These are phyloP conservation scores for Rhinolophus sinicus DNA, from an alignment of 2,113 vertebrate genomes.

Conservation along the genomic window DNA sequence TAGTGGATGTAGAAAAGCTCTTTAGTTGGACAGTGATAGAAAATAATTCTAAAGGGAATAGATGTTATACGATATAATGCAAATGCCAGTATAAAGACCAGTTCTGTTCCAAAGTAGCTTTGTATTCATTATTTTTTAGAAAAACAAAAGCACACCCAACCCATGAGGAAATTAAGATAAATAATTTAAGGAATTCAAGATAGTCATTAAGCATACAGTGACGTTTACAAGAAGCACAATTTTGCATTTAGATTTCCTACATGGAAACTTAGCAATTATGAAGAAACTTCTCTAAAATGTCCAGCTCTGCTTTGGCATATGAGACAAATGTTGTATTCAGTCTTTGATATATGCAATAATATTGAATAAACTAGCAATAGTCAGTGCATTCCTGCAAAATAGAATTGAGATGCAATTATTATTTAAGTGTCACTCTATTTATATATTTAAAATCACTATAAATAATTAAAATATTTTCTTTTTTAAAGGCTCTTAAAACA, in stretches of 20 bases:
- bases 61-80: slow-evolving; percentile 1
- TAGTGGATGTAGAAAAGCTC: slow-evolving; percentile 10
- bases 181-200: slow-evolving; percentile 60
- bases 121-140: slow-evolving; percentile 40
- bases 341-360: not conserved
- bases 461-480: not conserved
- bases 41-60: slow-evolving; percentile 50
- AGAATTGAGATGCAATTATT: not conserved
- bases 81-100: slow-evolving; percentile 59
- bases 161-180: slow-evolving; percentile 61
- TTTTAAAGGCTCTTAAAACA: not conserved
- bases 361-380: not conserved
- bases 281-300: slow-evolving; percentile 28
- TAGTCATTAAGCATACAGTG: slow-evolving; percentile 20
- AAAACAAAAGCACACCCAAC: not conserved
- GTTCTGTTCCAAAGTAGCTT: not conserved
- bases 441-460: not conserved
- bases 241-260: slow-evolving; percentile 52
- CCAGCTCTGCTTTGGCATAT: not conserved
- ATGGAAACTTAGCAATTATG: slow-evolving; percentile 54
- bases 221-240: slow-evolving; percentile 32
- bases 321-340: not conserved
- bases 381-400: not conserved
- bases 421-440: not conserved
- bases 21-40: slow-evolving; percentile 55